phyloP scores from a whole-genome alignment of 2,888 invertebrate genomes.

The Hofmannophila pseudospretella region DNA sequence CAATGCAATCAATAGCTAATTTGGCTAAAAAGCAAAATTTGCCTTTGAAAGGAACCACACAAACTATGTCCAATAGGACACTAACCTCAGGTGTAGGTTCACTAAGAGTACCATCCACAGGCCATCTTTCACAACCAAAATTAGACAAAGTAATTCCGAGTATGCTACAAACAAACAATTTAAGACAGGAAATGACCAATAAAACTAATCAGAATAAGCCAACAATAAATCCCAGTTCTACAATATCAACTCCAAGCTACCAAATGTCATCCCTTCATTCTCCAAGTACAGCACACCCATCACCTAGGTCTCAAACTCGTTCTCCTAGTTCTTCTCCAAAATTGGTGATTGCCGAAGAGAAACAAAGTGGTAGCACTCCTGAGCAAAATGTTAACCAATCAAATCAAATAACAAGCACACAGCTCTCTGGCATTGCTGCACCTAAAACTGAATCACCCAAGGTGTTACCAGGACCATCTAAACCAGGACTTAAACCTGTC shows the following conservation, averaged over 20 bases:
- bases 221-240: conserved; percentile 31
- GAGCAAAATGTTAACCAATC: conserved; percentile 59
- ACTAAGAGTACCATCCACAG: conserved; percentile 51
- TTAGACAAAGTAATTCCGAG: conserved; percentile 43
- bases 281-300: conserved; percentile 46
- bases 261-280: conserved; percentile 43
- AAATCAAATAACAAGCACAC: conserved; percentile 63
- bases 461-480: conserved; percentile 51
- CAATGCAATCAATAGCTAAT: conserved; percentile 74
- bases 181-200: conserved; percentile 42
- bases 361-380: conserved; percentile 43
- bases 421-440: conserved; percentile 44
- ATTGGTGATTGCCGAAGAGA: conserved; percentile 71
- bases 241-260: conserved; percentile 43
- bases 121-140: conserved; percentile 50
- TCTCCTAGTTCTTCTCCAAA: conserved; percentile 74
- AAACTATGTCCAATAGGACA: conserved; percentile 45
- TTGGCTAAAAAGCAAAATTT: conserved; percentile 69
- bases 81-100: conserved; percentile 37
- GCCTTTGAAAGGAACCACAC: conserved; percentile 46
- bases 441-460: conserved; percentile 50
- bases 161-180: conserved; percentile 31
- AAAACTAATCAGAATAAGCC: conserved; percentile 45
- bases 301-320: conserved; percentile 65
- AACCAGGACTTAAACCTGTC: conserved; percentile 45